Percentiles rank a stretch among this genome's conserved stretches.
Conservation (phyloP, 2,888 invertebrate genomes). For the Athalia rosae region DNA sequence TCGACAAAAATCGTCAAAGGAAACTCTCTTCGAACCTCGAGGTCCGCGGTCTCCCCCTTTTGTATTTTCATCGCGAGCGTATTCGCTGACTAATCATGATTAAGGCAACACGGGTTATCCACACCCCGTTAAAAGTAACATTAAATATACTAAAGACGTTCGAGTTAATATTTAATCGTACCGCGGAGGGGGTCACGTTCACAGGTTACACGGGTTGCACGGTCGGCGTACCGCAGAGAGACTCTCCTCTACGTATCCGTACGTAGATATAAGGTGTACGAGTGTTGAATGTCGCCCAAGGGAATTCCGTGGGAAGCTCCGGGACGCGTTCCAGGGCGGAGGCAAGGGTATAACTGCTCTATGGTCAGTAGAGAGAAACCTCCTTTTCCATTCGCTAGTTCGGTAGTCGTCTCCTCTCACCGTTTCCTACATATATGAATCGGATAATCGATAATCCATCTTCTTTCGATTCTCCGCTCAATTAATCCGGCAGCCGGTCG, state of each 20-base stretch:
- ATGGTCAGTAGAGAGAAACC: too few species aligned
- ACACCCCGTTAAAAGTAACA: slow-evolving; percentile 28
- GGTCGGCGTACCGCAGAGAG: slow-evolving; percentile 6
- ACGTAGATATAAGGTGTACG: not conserved
- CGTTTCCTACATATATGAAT: slow-evolving; percentile 52
- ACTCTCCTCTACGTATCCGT: not conserved
- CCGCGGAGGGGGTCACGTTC: slow-evolving; percentile 45
- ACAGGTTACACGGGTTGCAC: too few species aligned
- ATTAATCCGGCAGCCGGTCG: too few species aligned
- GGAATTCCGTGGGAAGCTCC: slow-evolving; percentile 4
- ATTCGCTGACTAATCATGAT: too few species aligned
- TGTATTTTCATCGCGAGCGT: too few species aligned
- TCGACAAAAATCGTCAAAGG: too few species aligned
- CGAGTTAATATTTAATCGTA: slow-evolving; percentile 59
- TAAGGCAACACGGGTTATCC: too few species aligned
- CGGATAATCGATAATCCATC: slow-evolving; percentile 54
- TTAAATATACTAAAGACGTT: slow-evolving; percentile 58
- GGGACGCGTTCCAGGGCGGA: not conserved
- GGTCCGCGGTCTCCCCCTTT: too few species aligned
- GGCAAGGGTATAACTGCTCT: too few species aligned
- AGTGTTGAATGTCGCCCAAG: slow-evolving; percentile 34
- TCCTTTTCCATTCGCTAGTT: too few species aligned
- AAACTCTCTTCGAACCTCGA: too few species aligned
- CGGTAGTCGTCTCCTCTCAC: slow-evolving; percentile 4
- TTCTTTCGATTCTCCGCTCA: slow-evolving; percentile 32